These are phyloP conservation scores for Myotis planiceps DNA, from an alignment of 2,797 vertebrate species.

Conservation along the genomic window DNA sequence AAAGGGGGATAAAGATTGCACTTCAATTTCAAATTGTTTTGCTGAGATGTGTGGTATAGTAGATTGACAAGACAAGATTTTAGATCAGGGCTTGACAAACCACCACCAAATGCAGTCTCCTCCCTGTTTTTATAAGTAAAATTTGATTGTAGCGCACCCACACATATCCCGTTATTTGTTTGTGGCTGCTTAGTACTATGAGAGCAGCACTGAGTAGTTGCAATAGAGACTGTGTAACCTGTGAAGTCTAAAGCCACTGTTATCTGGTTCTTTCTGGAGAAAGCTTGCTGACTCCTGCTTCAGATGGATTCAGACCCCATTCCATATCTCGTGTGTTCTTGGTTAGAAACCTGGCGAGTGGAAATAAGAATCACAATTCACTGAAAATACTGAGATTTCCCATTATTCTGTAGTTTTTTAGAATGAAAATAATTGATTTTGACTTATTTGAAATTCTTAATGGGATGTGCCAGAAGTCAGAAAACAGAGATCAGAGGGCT, in stretches of 20 bases:
- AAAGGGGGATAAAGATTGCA: neutral
- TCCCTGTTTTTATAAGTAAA: neutral
- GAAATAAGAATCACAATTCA: neutral
- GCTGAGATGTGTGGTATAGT: neutral
- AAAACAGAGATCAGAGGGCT: neutral
- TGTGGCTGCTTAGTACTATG: neutral
- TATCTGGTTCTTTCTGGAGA: neutral
- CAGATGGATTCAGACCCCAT: neutral
- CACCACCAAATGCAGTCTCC: neutral
- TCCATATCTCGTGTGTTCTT: neutral
- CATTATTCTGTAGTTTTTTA: neutral
- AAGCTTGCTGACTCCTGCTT: neutral
- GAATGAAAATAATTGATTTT: neutral
- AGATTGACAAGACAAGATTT: neutral
- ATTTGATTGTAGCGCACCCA: neutral
- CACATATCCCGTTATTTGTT: neutral
- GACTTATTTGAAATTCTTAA: neutral
- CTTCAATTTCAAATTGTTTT: constrained; percentile 40
- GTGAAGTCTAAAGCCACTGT: neutral
- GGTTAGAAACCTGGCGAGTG: neutral
- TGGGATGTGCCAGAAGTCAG: neutral
- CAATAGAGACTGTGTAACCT: fast-evolving
- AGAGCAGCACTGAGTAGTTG: neutral
- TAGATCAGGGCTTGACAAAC: neutral
- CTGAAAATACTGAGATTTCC: neutral